Percentiles rank a stretch among this genome's conserved stretches.
Evolutionary conservation across 2,797 vertebrate species (phyloP).

Genomic region (Chelidonichthys spinosus): DNA sequence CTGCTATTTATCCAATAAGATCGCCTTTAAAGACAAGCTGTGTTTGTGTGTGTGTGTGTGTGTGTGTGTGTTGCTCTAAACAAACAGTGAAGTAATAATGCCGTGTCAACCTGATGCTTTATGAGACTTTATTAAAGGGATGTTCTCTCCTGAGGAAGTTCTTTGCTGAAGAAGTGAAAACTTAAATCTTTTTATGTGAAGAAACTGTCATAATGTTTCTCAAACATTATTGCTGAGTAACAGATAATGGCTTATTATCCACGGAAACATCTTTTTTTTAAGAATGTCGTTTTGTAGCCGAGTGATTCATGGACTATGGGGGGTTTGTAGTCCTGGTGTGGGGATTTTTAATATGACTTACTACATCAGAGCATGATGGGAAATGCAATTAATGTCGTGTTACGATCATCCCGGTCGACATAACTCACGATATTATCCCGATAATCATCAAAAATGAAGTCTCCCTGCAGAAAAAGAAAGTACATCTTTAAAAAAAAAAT

Average conservation of each 20-base stretch:
- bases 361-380: constrained; percentile 11
- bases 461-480: no score
- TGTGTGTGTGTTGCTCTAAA: constrained; percentile 31
- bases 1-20: constrained; percentile 69
- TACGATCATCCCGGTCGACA: no score
- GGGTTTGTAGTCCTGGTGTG: not conserved
- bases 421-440: no score
- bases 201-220: constrained; percentile 1
- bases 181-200: not conserved
- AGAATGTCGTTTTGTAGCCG: not conserved
- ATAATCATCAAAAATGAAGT: no score
- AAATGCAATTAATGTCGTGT: constrained; percentile 28
- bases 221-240: not conserved
- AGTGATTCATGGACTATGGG: constrained; percentile 9
- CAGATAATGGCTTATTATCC: not conserved
- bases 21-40: constrained; percentile 54
- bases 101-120: constrained; percentile 60
- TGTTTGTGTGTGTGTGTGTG: constrained; percentile 5
- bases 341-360: constrained; percentile 35
- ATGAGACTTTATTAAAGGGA: constrained; percentile 41
- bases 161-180: not conserved
- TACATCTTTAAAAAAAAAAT: no score
- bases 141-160: constrained; percentile 7
- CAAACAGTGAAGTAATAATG: constrained; percentile 58
- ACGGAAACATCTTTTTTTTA: constrained; percentile 4